Evolutionary conservation across 2,797 vertebrate genomes (phyloP), one percentile per base, ranked within the genome.

Genomic region (Otus scops): DNA sequence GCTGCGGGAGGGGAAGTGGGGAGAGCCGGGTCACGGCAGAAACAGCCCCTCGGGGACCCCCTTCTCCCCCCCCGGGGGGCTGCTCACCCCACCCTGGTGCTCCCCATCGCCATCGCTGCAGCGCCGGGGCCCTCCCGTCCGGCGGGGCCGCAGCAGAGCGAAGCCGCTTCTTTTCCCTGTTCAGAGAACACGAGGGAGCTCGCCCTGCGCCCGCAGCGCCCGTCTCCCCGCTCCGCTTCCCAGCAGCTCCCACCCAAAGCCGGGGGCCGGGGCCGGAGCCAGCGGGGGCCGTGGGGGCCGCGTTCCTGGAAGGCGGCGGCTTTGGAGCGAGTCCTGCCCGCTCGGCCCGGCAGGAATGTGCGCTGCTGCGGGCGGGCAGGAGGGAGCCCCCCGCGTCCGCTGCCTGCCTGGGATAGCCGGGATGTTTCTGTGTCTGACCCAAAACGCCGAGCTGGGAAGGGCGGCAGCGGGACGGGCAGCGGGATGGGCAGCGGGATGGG

Each of bases 131-230:
- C 26, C 26, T 27, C 13, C 26, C 3, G 7, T 5, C 36, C 48
- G 18, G 0, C 1, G 2, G 47, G 50, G 36, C 38, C 17, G 0
- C 36, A 1, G 34, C 17, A 7, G 13, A 54, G 3, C n/a, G 1
- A 41, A 77, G 17, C 70, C 9, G 15, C 65, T 8, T 17, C 60
- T 30, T 47, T 47, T 69, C 61, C 38, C 27, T 48, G 38, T 74
- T 9, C 24, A 0, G 34, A 21, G 51, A 23, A 41, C 30, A 28
- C 19, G 38, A 22, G 45, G n/a, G 17, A 15, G 32, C 53, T 32
- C 8, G 1, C 13, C 54, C 83, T 6, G 19, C 6, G 24, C 63
- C 14, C 69, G 30, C 77, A 45, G 61, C 12, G 6, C 13, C 13
- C 8, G 0, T 5, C 36, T 43, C 50, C 34, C 38, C 2, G 8